These are phyloP conservation scores for Cherax quadricarinatus DNA, from an alignment of 1,140 invertebrate species.

Conservation along the genomic window DNA sequence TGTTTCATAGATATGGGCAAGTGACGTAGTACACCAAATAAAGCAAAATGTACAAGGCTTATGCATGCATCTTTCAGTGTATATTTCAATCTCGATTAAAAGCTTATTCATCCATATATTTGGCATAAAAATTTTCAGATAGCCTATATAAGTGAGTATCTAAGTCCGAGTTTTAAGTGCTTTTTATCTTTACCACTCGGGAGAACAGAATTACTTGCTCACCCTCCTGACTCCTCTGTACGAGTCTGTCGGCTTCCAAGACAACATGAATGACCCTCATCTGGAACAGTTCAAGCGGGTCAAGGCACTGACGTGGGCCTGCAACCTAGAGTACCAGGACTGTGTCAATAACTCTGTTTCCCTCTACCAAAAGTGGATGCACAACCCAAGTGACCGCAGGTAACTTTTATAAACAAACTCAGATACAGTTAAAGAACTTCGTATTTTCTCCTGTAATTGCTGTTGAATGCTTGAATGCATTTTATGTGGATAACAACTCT, in stretches of 20 bases:
- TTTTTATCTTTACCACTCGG: too few relatives aligned
- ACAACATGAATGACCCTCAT: conserved; percentile 61
- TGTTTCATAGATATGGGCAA: too few relatives aligned
- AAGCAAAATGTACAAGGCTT: too few relatives aligned
- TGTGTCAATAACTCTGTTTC: conserved; percentile 49
- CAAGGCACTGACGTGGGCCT: conserved; percentile 63
- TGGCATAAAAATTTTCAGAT: neutral
- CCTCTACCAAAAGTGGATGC: conserved; percentile 75
- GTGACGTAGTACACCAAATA: too few relatives aligned
- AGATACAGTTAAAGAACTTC: too few relatives aligned
- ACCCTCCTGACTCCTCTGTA: conserved; percentile 68
- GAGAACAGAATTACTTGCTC: conserved; percentile 34
- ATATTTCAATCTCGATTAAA: neutral
- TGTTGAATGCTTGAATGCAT: too few relatives aligned
- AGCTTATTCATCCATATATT: neutral
- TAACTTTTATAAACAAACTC: neutral
- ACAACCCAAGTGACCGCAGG: neutral
- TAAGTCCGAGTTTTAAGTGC: neutral
- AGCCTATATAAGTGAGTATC: neutral
- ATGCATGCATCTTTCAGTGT: too few relatives aligned
- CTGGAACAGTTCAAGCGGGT: conserved; percentile 69
- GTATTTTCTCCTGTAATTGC: too few relatives aligned
- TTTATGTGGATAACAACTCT: neutral
- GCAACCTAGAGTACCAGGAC: conserved; percentile 61
- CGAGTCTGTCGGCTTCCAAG: conserved; percentile 67